Conservation (phyloP, 2,113 vertebrate genomes). For the Strix uralensis region DNA sequence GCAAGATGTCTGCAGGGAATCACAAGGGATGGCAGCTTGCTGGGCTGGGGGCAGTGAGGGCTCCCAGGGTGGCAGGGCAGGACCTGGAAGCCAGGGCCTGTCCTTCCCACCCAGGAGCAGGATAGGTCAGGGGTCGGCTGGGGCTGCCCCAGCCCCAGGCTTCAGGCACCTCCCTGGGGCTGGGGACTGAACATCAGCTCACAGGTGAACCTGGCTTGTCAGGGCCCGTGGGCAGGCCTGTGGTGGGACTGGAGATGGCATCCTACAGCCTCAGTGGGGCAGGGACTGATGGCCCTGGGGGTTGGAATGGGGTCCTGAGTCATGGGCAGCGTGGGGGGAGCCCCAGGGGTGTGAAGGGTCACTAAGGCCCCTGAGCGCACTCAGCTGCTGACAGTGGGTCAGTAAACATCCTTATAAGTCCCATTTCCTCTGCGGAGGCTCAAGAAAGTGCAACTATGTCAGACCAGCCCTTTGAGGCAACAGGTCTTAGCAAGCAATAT, state of each 20-base stretch:
- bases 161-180: neutral
- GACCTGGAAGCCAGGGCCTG: neutral
- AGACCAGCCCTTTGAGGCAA: neutral
- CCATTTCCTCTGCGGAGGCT: neutral
- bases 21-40: accelerated
- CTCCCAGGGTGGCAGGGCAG: neutral
- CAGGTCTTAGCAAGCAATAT: neutral
- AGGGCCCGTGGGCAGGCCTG: accelerated
- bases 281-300: neutral
- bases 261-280: neutral
- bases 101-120: neutral
- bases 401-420: neutral
- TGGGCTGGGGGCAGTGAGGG: no score
- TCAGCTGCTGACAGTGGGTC: neutral
- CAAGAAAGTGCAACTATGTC: neutral
- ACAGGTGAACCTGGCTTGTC: accelerated
- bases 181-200: neutral
- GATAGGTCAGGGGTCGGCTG: no score
- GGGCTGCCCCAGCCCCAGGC: neutral
- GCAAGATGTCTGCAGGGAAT: neutral
- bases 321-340: no score
- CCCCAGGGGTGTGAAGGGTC: accelerated
- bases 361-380: no score
- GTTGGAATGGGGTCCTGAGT: neutral
- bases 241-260: neutral